These are phyloP conservation scores for Ephialtes manifestator DNA, from an alignment of 2,888 invertebrate genomes.

Conservation along the genomic window DNA sequence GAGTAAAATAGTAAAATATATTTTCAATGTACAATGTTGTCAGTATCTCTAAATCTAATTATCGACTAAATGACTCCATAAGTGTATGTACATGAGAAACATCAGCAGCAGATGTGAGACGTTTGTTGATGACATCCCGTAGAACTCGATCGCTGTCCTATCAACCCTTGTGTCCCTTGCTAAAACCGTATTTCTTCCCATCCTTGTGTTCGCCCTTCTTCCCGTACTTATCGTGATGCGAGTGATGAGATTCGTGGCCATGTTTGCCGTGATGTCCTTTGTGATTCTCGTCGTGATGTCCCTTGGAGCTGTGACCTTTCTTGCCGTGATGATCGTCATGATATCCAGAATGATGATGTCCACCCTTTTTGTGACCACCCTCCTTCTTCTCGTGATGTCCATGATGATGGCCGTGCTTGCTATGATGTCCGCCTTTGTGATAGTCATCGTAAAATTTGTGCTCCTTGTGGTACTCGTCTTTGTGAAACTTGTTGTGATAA, in stretches of 20 bases:
- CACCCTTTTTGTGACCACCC: conserved; percentile 89
- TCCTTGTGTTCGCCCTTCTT: conserved; percentile 88
- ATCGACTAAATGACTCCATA: conserved; percentile 25
- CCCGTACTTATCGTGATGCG: conserved; percentile 88
- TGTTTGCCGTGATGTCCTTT: conserved; percentile 89
- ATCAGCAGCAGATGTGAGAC: background rate
- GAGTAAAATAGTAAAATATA: conserved; percentile 52
- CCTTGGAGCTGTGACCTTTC: conserved; percentile 89
- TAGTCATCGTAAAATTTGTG: conserved; percentile 93
- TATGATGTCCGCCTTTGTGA: conserved; percentile 91
- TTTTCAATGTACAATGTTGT: conserved; percentile 48
- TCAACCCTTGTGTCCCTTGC: conserved; percentile 74
- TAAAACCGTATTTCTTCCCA: conserved; percentile 86
- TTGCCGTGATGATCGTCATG: conserved; percentile 89
- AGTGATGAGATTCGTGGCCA: conserved; percentile 89
- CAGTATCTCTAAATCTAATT: conserved; percentile 33
- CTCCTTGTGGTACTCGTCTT: conserved; percentile 92
- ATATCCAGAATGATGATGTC: conserved; percentile 88
- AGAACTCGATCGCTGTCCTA: background rate
- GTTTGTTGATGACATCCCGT: background rate
- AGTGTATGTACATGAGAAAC: conserved; percentile 55
- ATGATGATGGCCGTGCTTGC: conserved; percentile 90
- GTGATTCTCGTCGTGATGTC: conserved; percentile 89
- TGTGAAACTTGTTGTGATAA: conserved; percentile 93
- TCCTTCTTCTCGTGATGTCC: conserved; percentile 89